Base-by-base conservation (phyloP, 2,888 invertebrate species). In the Apomyelois bistriatella region DNA sequence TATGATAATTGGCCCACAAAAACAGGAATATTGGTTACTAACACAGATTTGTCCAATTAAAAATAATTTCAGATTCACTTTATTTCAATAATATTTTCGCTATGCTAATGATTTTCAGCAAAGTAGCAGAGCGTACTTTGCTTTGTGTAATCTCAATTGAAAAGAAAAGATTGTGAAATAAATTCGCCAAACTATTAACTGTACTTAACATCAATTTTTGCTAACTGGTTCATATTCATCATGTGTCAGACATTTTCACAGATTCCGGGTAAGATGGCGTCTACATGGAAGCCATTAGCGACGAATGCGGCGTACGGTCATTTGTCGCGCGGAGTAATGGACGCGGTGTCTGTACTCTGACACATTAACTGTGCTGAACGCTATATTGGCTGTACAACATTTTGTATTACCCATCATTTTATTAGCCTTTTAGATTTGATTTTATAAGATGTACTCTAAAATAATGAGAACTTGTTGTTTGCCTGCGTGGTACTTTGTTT, bases 221-320 rank as follows among this genome's bases (percentile, higher is more conserved):
- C 15, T n/a, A 36, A 37, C 37, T 22, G 28, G 37, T 37, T 13
- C 50, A 32, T 50, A 50, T 50, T 32, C 35, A 50, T 32, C 40
- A 50, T 41, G 17, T 36, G 37, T 30, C 41, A 42, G 32, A 42
- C 50, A 50, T 64, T 65, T 64, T 59, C 62, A 57, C 55, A 62
- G 60, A 66, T 63, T 59, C 54, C 38, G 48, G 48, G 53, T 56
- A 62, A 64, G 55, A 64, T 60, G 58, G 58, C 65, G 58, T 63
- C 65, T 65, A 52, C 58, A 13, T 61, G 57, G 64, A 61, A 63
- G 64, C 70, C 71, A 74, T 77, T 76, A 76, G 72, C 46, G 65
- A 43, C 55, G 58, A 68, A 65, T 63, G 65, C 70, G 64, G 62
- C 64, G 58, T 62, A 60, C 59, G 70, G 69, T 72, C 72, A 69